These are phyloP conservation scores for Peromyscus californicus DNA, from an alignment of 2,113 vertebrate genomes.

Conservation along the genomic window DNA sequence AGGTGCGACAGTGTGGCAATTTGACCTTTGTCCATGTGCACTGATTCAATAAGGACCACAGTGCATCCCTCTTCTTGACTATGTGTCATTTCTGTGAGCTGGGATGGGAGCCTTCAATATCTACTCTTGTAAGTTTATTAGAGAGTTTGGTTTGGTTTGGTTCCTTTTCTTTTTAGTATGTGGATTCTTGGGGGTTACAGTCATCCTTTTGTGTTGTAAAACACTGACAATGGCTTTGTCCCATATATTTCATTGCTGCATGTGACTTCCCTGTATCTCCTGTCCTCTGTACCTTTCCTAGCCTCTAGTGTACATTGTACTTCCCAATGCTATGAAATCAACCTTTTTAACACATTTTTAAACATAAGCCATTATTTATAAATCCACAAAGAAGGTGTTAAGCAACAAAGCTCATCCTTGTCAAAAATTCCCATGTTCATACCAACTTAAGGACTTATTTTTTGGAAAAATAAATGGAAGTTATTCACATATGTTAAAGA, in stretches of 20 bases:
- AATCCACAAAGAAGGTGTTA: slow-evolving; percentile 68
- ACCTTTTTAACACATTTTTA: slow-evolving; percentile 46
- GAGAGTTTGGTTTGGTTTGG: not conserved
- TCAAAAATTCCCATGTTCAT: slow-evolving; percentile 70
- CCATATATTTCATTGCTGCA: not conserved
- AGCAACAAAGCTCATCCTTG: slow-evolving; percentile 76
- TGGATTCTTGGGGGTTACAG: not conserved
- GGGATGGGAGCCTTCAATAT: not conserved
- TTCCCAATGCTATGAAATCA: not conserved
- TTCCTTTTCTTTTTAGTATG: not conserved
- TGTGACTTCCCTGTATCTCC: not conserved
- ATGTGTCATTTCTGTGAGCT: not conserved
- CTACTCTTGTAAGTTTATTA: not conserved
- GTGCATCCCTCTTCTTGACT: not conserved
- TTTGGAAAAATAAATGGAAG: slow-evolving; percentile 73
- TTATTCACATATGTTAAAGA: slow-evolving; percentile 84
- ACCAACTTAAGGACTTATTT: slow-evolving; percentile 62
- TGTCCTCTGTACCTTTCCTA: not conserved
- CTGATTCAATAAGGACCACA: not conserved
- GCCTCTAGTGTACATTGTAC: not conserved
- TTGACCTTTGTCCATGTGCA: not conserved
- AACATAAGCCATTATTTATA: slow-evolving; percentile 71
- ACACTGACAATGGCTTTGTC: no score
- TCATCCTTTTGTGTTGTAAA: not conserved
- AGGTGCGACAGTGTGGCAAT: not conserved